phyloP scores from a whole-genome alignment of 2,888 invertebrate species.

The Cheilosia urbana region DNA sequence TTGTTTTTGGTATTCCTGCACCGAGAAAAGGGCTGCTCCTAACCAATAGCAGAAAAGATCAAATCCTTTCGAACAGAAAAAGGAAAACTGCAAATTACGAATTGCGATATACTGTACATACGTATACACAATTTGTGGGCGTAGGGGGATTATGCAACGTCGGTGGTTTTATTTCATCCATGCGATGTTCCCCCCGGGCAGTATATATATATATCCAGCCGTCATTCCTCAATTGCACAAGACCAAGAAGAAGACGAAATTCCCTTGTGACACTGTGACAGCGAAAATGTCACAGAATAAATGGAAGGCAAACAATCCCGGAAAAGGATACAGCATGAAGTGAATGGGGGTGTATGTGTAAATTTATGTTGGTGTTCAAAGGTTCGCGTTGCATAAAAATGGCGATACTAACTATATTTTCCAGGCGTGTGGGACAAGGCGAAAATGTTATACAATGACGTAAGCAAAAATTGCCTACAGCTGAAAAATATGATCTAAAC shows the following conservation, averaged over 20 bases:
- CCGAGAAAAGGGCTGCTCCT: slow-evolving; percentile 11
- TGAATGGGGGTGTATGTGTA: slow-evolving; percentile 1
- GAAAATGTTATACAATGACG: slow-evolving; percentile 64
- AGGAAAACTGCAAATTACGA: slow-evolving; percentile 35
- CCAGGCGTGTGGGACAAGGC: not conserved
- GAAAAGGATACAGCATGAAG: slow-evolving; percentile 62
- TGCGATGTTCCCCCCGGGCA: slow-evolving; percentile 23
- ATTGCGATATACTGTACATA: slow-evolving; percentile 8
- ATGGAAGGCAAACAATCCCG: slow-evolving; percentile 47
- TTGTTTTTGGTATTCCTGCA: slow-evolving; percentile 12
- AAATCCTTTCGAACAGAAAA: slow-evolving; percentile 48
- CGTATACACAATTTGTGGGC: not conserved
- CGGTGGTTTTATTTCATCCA: slow-evolving; percentile 62
- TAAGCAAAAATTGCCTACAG: slow-evolving; percentile 69
- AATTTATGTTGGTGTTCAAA: slow-evolving; percentile 49
- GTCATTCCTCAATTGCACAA: slow-evolving; percentile 73
- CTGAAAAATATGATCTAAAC: slow-evolving; percentile 61
- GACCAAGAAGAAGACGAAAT: slow-evolving; percentile 66
- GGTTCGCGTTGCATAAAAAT: slow-evolving; percentile 68
- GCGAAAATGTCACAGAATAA: slow-evolving; percentile 69
- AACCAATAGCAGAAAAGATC: slow-evolving; percentile 27
- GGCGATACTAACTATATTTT: slow-evolving; percentile 53
- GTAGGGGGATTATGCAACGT: slow-evolving; percentile 64
- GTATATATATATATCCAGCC: slow-evolving; percentile 23
- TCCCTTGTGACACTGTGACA: slow-evolving; percentile 70